Percentiles rank a stretch among this genome's conserved stretches.
These are phyloP conservation scores for Illadopsis cleaveri DNA, from an alignment of 2,113 vertebrate species.

Conservation along the genomic window DNA sequence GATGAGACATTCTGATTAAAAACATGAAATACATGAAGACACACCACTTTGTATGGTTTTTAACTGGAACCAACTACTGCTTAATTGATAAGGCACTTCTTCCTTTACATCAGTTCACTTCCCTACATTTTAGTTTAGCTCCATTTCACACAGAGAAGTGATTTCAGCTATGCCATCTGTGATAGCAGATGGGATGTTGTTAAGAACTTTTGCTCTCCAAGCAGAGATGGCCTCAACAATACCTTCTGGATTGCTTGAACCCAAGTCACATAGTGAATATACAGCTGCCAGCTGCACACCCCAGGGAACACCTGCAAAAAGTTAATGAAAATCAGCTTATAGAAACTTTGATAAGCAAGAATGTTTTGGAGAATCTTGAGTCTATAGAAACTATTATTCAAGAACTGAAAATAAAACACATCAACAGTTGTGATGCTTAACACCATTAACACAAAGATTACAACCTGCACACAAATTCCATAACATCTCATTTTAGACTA, in stretches of 20 bases:
- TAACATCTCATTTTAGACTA: not conserved
- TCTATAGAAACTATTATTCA: not conserved
- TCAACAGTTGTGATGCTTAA: not conserved
- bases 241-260: constrained; percentile 84
- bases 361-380: not conserved
- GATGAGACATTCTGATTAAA: not conserved
- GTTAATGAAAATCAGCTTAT: not conserved
- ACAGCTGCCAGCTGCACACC: constrained; percentile 90
- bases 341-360: not conserved
- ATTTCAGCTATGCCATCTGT: constrained; percentile 82
- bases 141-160: constrained; percentile 69
- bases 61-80: not conserved
- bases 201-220: constrained; percentile 77
- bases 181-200: constrained; percentile 78
- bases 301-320: constrained; percentile 86
- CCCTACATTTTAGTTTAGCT: not conserved
- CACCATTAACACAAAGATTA: not conserved
- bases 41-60: not conserved
- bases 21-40: not conserved
- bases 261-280: constrained; percentile 89
- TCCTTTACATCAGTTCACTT: not conserved
- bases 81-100: constrained; percentile 47
- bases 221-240: constrained; percentile 77
- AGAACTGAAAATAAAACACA: not conserved
- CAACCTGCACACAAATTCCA: not conserved